These are phyloP conservation scores for Labeo catla DNA, from an alignment of 2,113 vertebrate genomes.

Conservation along the genomic window DNA sequence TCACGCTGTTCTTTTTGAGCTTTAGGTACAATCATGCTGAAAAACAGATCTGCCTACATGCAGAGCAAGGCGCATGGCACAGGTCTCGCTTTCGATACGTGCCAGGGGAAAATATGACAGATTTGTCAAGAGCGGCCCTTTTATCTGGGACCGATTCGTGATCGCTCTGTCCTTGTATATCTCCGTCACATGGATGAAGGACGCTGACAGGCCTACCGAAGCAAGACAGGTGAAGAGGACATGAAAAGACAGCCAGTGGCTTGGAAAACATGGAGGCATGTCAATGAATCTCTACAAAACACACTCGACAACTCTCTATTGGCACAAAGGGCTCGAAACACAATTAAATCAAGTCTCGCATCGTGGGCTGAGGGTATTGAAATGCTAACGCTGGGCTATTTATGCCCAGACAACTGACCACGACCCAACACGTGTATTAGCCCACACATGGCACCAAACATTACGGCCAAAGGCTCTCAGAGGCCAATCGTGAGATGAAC, in stretches of 20 bases:
- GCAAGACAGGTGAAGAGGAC: slow-evolving; percentile 25
- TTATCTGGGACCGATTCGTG: slow-evolving; percentile 5
- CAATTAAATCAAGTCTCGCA: slow-evolving; percentile 19
- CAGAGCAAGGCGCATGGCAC: background rate
- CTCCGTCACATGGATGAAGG: slow-evolving; percentile 8
- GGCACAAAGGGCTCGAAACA: background rate
- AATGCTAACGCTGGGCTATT: slow-evolving; percentile 10
- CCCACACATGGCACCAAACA: background rate
- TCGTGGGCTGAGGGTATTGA: background rate
- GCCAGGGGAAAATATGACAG: background rate
- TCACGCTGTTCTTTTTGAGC: background rate
- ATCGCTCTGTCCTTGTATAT: background rate
- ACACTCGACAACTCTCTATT: background rate
- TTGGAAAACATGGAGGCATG: background rate
- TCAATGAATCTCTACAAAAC: background rate
- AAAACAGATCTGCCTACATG: slow-evolving; percentile 22
- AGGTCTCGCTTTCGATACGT: background rate
- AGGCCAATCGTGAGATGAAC: slow-evolving; percentile 38
- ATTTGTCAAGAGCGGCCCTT: slow-evolving; percentile 26
- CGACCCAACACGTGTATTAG: background rate
- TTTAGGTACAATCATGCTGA: slow-evolving; percentile 5
- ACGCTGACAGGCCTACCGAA: slow-evolving; percentile 1
- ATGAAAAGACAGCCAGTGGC: background rate
- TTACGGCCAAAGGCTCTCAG: slow-evolving; percentile 1
- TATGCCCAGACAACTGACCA: background rate